A percentile compares a stretch with the other conserved stretches of the same genome.
Conservation (phyloP, 37 sponge, comb jelly and placozoan genomes). For the Ephydatia muelleri region DNA sequence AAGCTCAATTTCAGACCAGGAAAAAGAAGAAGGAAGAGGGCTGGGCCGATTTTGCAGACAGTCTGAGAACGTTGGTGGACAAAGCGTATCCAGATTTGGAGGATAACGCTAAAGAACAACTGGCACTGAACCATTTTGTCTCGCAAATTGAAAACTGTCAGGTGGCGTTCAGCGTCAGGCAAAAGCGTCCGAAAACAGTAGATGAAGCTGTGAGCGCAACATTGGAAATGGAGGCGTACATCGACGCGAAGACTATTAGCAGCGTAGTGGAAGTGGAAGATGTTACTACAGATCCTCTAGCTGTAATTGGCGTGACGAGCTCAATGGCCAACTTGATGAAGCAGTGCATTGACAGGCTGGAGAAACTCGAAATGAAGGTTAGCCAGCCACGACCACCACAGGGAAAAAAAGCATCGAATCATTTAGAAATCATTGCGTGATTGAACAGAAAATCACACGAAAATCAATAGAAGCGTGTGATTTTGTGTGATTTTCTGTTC, state of each 20-base stretch:
- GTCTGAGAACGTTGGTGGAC: constrained; percentile 25
- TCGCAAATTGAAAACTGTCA: neutral
- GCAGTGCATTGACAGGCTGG: constrained; percentile 13
- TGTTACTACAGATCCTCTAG: no score
- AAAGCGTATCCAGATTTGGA: constrained; percentile 42
- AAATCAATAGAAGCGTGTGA: no score
- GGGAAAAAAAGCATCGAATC: no score
- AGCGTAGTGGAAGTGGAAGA: no score
- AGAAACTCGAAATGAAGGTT: constrained; percentile 6
- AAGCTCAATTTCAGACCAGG: constrained; percentile 43
- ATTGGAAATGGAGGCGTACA: constrained; percentile 23
- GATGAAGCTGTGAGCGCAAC: constrained; percentile 33
- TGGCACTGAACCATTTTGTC: constrained; percentile 15
- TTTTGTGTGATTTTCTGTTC: no score
- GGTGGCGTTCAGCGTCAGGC: constrained; percentile 20
- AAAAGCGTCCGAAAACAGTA: neutral
- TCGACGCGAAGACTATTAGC: constrained; percentile 1
- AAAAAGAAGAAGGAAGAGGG: constrained; percentile 26
- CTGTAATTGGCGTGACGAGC: no score
- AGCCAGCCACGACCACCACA: no score
- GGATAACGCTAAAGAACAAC: constrained; percentile 17
- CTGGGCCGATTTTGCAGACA: constrained; percentile 46
- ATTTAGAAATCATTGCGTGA: no score
- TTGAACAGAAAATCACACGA: no score
- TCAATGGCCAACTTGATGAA: no score